These are phyloP conservation scores for Enoplolaimus lenunculus DNA, from an alignment of 2,888 invertebrate genomes.

Conservation along the genomic window DNA sequence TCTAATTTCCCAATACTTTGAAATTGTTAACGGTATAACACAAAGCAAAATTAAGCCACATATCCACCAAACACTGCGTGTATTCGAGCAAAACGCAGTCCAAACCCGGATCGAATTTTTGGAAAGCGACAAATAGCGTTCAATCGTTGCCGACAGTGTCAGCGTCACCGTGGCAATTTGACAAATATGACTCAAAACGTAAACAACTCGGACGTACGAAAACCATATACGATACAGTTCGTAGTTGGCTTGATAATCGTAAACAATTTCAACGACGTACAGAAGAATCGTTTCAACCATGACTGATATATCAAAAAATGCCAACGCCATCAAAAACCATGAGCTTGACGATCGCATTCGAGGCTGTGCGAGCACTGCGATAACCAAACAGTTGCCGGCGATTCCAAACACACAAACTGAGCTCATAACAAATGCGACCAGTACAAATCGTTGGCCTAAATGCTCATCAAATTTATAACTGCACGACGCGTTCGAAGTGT, in stretches of 20 bases:
- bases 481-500: no score
- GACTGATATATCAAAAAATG: conserved; percentile 12
- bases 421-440: conserved; percentile 2
- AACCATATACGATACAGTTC: conserved; percentile 13
- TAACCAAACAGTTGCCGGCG: conserved; percentile 3
- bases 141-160: conserved; percentile 8
- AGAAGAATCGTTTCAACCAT: conserved; percentile 5
- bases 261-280: conserved; percentile 14
- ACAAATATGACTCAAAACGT: conserved; percentile 15
- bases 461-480: conserved; percentile 3
- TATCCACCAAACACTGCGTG: neutral
- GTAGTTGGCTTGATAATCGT: conserved; percentile 10
- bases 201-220: conserved; percentile 8
- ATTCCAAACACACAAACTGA: neutral
- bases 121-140: conserved; percentile 9
- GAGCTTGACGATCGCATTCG: conserved; percentile 12
- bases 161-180: conserved; percentile 2
- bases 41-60: neutral
- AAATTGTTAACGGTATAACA: neutral
- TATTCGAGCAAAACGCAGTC: neutral
- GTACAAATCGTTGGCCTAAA: conserved; percentile 8
- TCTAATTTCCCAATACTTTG: conserved; percentile 5
- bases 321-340: neutral
- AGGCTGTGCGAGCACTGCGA: neutral
- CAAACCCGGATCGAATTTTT: neutral